Percentiles rank a stretch among this genome's conserved stretches.
Evolutionary conservation across 1,140 invertebrate genomes (phyloP).

Genomic region (Contarinia nasturtii): DNA sequence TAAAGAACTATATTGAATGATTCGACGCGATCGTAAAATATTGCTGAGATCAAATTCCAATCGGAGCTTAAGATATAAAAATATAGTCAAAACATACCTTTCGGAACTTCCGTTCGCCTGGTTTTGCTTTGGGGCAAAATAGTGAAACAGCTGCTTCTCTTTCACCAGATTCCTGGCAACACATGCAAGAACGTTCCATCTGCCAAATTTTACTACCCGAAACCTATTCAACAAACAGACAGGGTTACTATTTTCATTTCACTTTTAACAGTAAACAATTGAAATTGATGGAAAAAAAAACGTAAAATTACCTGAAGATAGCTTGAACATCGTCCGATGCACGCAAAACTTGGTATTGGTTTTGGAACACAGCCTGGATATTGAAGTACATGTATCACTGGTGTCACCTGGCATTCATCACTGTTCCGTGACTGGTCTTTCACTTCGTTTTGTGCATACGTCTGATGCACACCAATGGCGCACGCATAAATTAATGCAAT

Average conservation of each 20-base stretch:
- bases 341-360: conserved; percentile 83
- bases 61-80: neutral
- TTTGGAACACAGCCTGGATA: conserved; percentile 83
- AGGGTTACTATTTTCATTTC: neutral
- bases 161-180: conserved; percentile 84
- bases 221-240: conserved; percentile 34
- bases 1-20: too few species aligned
- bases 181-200: conserved; percentile 87
- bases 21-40: too few species aligned
- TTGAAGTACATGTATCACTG: conserved; percentile 79
- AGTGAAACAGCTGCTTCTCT: conserved; percentile 72
- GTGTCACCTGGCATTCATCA: conserved; percentile 78
- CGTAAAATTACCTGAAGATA: conserved; percentile 60
- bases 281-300: neutral
- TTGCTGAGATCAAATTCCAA: too few species aligned
- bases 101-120: conserved; percentile 64
- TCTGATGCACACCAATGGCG: too few species aligned
- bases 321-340: conserved; percentile 73
- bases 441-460: too few species aligned
- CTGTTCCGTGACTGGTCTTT: conserved; percentile 11
- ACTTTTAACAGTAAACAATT: neutral
- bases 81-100: conserved; percentile 44
- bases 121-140: conserved; percentile 74
- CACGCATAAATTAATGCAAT: too few species aligned
- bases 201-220: conserved; percentile 94